phyloP scores from a whole-genome alignment of 2,888 invertebrate species.

The Drosophila vallismaia region DNA sequence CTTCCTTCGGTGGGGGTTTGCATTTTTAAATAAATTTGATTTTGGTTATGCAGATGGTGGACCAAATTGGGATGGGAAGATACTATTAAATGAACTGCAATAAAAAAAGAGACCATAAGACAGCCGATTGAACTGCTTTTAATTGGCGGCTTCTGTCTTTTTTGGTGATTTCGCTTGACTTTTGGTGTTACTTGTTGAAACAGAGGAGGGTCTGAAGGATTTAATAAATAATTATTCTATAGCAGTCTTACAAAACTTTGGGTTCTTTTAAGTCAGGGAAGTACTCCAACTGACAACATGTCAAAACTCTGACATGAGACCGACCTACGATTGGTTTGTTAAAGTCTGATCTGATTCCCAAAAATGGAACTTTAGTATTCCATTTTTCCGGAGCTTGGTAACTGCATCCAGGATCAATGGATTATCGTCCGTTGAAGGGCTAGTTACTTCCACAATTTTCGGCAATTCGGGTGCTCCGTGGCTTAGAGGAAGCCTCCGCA shows the following conservation, averaged over 20 bases:
- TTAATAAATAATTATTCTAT: no score
- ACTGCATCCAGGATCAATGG: not conserved
- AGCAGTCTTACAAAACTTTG: no score
- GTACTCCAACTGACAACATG: no score
- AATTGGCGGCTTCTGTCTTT: slow-evolving; percentile 49
- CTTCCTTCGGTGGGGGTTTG: slow-evolving; percentile 40
- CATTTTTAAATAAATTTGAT: slow-evolving; percentile 67
- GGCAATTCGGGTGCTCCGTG: not conserved
- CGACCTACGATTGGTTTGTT: no score
- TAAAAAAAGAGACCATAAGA: slow-evolving; percentile 40
- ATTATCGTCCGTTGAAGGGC: not conserved
- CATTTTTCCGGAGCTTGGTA: not conserved
- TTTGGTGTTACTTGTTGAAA: no score
- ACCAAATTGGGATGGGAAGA: not conserved
- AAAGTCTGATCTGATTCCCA: no score
- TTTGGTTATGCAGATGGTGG: slow-evolving; percentile 44
- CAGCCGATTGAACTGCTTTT: slow-evolving; percentile 48
- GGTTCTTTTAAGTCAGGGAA: no score
- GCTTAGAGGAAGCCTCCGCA: not conserved
- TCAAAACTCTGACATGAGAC: no score
- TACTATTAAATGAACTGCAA: slow-evolving; percentile 12
- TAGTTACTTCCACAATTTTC: not conserved
- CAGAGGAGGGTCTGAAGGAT: no score
- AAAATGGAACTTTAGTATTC: no score
- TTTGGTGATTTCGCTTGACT: not conserved